These are phyloP conservation scores for Blastobasis adustella DNA, from an alignment of 2,888 invertebrate genomes.

Conservation along the genomic window DNA sequence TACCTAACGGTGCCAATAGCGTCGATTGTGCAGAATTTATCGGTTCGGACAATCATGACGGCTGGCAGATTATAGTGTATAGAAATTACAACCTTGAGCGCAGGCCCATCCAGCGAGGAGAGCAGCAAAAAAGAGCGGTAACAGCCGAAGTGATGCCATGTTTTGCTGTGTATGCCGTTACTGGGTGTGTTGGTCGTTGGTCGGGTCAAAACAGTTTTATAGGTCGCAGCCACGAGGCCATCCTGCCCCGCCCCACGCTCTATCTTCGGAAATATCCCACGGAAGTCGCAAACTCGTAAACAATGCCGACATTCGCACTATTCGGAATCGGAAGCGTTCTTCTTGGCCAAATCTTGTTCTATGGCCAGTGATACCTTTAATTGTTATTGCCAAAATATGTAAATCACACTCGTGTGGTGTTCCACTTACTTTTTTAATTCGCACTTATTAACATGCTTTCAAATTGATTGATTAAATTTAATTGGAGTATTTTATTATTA, in stretches of 20 bases:
- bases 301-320: slow-evolving; percentile 23
- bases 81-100: slow-evolving; percentile 49
- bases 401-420: no score
- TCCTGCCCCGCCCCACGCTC: slow-evolving; percentile 41
- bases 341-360: slow-evolving; percentile 6
- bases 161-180: slow-evolving; percentile 37
- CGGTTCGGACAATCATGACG: slow-evolving; percentile 22
- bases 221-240: slow-evolving; percentile 52
- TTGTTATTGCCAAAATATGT: no score
- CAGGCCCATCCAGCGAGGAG: slow-evolving; percentile 30
- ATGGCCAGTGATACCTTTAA: neutral
- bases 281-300: slow-evolving; percentile 33
- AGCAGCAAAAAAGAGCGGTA: slow-evolving; percentile 30
- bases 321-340: slow-evolving; percentile 13
- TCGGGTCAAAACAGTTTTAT: slow-evolving; percentile 52
- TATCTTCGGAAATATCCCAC: slow-evolving; percentile 42
- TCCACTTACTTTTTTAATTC: no score
- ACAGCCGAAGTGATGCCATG: slow-evolving; percentile 35
- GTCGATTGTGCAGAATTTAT: slow-evolving; percentile 28
- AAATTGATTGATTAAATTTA: no score
- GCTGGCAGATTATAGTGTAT: slow-evolving; percentile 30
- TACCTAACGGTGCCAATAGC: slow-evolving; percentile 29
- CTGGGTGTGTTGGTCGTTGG: slow-evolving; percentile 35
- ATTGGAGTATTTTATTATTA: no score
- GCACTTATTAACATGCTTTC: no score